phyloP scores from a whole-genome alignment of 2,113 vertebrate species.

The Pteruthius melanotis region DNA sequence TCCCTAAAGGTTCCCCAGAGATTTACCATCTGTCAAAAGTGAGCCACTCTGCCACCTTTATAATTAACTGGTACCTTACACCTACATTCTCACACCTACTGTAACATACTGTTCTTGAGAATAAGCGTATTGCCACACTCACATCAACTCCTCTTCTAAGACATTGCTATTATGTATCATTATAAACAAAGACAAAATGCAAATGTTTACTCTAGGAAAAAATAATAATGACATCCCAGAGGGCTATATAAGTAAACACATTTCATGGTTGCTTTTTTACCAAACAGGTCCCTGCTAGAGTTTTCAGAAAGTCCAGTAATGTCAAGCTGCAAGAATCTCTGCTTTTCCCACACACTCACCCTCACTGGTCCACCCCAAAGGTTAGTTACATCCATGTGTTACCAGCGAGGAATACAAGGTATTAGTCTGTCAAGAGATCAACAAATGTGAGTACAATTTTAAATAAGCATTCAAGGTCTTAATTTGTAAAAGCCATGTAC shows the following conservation, averaged over 20 bases:
- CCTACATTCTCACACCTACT: conserved; percentile 73
- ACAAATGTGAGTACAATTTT: neutral
- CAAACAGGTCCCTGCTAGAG: conserved; percentile 53
- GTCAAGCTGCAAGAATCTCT: conserved; percentile 71
- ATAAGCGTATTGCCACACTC: neutral
- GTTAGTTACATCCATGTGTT: conserved; percentile 51
- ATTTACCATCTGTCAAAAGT: conserved; percentile 76
- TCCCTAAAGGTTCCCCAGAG: conserved; percentile 67
- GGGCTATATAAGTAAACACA: neutral
- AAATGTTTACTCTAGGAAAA: conserved; percentile 54
- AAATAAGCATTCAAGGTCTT: neutral
- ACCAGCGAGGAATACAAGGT: neutral
- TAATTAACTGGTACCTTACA: conserved; percentile 75
- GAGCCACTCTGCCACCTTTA: conserved; percentile 73
- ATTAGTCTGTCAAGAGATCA: neutral
- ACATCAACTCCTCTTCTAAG: neutral
- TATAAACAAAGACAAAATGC: conserved; percentile 47
- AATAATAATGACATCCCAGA: neutral
- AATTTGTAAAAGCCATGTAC: neutral
- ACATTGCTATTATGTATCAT: neutral
- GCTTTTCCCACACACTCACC: conserved; percentile 42
- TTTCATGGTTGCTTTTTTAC: conserved; percentile 32
- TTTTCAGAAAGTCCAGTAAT: conserved; percentile 63
- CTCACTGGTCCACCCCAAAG: conserved; percentile 58
- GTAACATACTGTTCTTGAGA: conserved; percentile 54